Evolutionary conservation across 2,113 vertebrate species (phyloP).

Genomic region (Ceyx melanurus): DNA sequence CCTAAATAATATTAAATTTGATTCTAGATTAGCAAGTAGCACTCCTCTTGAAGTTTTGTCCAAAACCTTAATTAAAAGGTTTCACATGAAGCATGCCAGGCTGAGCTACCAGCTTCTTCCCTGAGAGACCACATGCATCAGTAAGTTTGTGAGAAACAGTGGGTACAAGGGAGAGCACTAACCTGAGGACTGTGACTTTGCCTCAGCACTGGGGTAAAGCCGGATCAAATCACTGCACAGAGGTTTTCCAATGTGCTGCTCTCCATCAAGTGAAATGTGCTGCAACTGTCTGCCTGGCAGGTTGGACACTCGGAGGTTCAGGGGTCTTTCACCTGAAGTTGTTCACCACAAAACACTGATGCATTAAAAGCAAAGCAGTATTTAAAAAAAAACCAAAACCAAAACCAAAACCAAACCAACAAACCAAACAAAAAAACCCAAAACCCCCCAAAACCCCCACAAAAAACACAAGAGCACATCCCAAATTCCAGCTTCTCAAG

Average conservation of each 20-base stretch:
- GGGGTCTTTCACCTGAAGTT: conserved; percentile 85
- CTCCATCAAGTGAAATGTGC: conserved; percentile 77
- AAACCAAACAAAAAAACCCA: too few species aligned
- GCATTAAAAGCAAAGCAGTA: background rate
- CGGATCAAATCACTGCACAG: conserved; percentile 87
- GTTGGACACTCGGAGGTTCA: conserved; percentile 86
- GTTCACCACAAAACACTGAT: background rate
- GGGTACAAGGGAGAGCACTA: conserved; percentile 3
- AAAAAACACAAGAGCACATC: background rate
- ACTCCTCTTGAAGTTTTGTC: background rate
- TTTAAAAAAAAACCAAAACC: background rate
- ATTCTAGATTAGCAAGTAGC: background rate
- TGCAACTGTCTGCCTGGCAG: conserved; percentile 78
- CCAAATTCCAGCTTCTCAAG: background rate
- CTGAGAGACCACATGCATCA: background rate
- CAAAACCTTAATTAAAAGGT: background rate
- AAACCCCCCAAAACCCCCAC: too few species aligned
- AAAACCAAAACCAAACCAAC: too few species aligned
- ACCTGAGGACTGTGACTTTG: conserved; percentile 82
- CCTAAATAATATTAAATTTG: background rate
- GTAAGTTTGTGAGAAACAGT: background rate
- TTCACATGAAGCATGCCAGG: background rate
- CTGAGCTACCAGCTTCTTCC: background rate
- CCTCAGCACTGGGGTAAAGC: conserved; percentile 81
- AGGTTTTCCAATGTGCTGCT: conserved; percentile 81